Evolutionary conservation across 2,888 invertebrate genomes (phyloP), one percentile per base, ranked within the genome.

Genomic region (Trachelus stipa): DNA sequence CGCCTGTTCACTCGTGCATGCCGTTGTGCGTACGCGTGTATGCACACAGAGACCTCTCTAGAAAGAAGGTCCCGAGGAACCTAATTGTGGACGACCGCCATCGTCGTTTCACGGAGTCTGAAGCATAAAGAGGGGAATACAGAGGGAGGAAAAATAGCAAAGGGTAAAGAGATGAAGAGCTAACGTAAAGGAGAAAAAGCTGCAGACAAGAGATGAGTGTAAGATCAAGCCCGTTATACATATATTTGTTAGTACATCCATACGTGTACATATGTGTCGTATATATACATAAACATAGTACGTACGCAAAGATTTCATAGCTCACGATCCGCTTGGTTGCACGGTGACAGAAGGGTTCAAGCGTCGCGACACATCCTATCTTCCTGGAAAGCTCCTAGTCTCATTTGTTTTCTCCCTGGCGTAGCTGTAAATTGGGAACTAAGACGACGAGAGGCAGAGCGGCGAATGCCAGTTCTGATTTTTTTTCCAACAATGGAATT

Each of bases 401-500:
- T 71, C 71, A 34, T 71, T 71, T 71, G 71, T 71, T 71, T 34
- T 34, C 71, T 34, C 12, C 71, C 71, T 56, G 33, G 71, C 71
- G 34, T 34, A 34, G 11, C 71, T 34, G 31, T 71, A 71, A 71
- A 71, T 71, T 35, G 74, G 35, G 74, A 33, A 15, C 74, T 12
- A 35, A 74, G n/a, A 74, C 74, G 35, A 71, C 30, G 12, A 31
- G 71, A 33, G 30, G 30, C 31, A 31, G 71, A 31, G 33, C 33
- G 33, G 33, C 71, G 71, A 71, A 71, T 74, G 77, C 76, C 37
- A 79, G 76, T 81, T 56, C 73, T 77, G 81, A 79, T 82, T 82
- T 84, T 84, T 81, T 78, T 73, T 69, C 77, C 78, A 78, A 82
- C 85, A 81, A 83, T 81, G 80, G 82, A 85, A 86, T 86, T 85